Base-by-base conservation (phyloP, 2,888 invertebrate species). In the Drosophila formosana region DNA sequence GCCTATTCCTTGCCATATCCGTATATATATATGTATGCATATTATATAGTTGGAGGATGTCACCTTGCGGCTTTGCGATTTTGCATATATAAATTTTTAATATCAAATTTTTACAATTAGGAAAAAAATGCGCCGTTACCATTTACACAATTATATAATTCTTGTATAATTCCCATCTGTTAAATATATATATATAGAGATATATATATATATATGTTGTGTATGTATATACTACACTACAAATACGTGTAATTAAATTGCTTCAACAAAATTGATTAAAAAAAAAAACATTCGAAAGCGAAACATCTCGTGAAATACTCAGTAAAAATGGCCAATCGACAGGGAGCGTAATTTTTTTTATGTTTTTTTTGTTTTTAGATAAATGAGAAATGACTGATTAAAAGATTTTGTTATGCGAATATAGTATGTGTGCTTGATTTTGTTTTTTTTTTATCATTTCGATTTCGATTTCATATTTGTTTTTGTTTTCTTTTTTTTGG, bases 41-140 rank as follows among this genome's bases (percentile, higher is more conserved):
- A 50, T 57, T 28, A 23, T 49, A 18, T 73, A 74, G 66, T 65
- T 69, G 69, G 78, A 74, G 69, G 74, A 74, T 74, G 61, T 46
- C 57, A 57, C 68, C 47, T 58, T 47, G 41, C 23, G 47, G 13
- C 47, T 32, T 75, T 58, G 64, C 75, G 57, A 66, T 70, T 39
- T 75, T 70, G 79, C 86, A 72, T 83, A 80, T 83, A 87, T 83
- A 83, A 83, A 83, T 79, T 83, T 84, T 87, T 83, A 75, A 83
- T 83, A 83, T 83, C 88, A 83, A 83, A 83, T 83, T 73, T 78
- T 83, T 83, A 89, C 84, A 83, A 68, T 78, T 83, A 83, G 78
- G 84, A 80, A 89, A 83, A 87, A 83, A 89, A 88, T 88, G 80
- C 82, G 88, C 72, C 68, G 58, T 72, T 75, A 58, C 39, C 67